A percentile compares a stretch with the other conserved stretches of the same genome.
Conservation (phyloP, 2,888 invertebrate genomes). For the Acrobasis consociella region DNA sequence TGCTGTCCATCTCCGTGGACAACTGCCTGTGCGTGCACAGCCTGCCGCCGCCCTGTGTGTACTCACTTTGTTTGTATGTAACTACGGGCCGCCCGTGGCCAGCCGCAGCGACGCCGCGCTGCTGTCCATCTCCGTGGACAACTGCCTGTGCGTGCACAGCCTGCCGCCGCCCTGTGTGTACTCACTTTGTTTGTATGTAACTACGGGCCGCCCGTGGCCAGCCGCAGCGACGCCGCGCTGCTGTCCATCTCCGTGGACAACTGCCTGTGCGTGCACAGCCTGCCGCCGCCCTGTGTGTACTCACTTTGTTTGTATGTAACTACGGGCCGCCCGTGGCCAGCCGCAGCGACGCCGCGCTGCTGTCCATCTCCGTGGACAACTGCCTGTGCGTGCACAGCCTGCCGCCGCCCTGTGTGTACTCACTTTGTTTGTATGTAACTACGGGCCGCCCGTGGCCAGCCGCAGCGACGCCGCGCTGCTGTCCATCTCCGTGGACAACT, state of each 20-base stretch:
- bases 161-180: constrained; percentile 72
- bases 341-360: constrained; percentile 92
- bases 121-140: constrained; percentile 97
- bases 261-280: constrained; percentile 93
- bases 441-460: constrained; percentile 88
- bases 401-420: no score
- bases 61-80: no score
- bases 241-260: constrained; percentile 98
- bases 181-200: no score
- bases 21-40: constrained; percentile 95
- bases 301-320: no score
- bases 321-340: constrained; percentile 89
- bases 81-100: constrained; percentile 88
- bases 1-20: constrained; percentile 97
- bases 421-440: no score
- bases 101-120: constrained; percentile 93
- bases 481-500: constrained; percentile 98
- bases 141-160: constrained; percentile 94
- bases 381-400: constrained; percentile 94
- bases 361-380: constrained; percentile 98
- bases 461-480: constrained; percentile 93
- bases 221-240: constrained; percentile 92
- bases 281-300: no score
- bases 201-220: constrained; percentile 88
- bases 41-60: constrained; percentile 71